Conservation (phyloP, 2,888 invertebrate genomes). For the Dendrolimus pini region DNA sequence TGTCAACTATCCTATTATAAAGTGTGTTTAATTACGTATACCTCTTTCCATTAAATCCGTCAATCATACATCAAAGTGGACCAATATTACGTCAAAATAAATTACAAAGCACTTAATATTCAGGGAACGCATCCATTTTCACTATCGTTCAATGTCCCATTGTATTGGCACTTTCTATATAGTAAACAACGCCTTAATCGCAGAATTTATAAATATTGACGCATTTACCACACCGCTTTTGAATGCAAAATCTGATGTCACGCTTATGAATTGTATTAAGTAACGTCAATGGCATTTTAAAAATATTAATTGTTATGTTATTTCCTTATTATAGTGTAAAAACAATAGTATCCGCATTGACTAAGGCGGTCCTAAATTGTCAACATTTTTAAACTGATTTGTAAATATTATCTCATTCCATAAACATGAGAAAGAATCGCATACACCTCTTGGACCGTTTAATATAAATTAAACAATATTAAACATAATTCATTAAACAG, state of each 20-base stretch:
- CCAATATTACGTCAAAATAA: constrained; percentile 17
- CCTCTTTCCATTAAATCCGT: too few species aligned
- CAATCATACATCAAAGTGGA: constrained; percentile 4
- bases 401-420: too few species aligned
- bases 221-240: constrained; percentile 20
- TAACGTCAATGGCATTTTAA: constrained; percentile 11
- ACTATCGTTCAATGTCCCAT: constrained; percentile 67
- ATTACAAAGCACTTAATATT: constrained; percentile 44
- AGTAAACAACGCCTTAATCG: constrained; percentile 43
- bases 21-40: too few species aligned
- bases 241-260: constrained; percentile 28
- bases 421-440: too few species aligned
- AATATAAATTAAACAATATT: too few species aligned
- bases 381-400: too few species aligned
- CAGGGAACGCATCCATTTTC: constrained; percentile 46
- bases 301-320: not conserved
- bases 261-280: constrained; percentile 17
- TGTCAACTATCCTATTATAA: too few species aligned
- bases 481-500: too few species aligned
- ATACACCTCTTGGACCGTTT: too few species aligned
- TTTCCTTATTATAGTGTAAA: not conserved
- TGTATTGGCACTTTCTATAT: constrained; percentile 66
- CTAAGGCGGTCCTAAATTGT: too few species aligned
- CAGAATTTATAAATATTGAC: constrained; percentile 34
- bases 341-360: not conserved